Evolutionary conservation across 2,888 invertebrate species (phyloP), one percentile per base, ranked within the genome.

Genomic region (Bellardia bayeri): DNA sequence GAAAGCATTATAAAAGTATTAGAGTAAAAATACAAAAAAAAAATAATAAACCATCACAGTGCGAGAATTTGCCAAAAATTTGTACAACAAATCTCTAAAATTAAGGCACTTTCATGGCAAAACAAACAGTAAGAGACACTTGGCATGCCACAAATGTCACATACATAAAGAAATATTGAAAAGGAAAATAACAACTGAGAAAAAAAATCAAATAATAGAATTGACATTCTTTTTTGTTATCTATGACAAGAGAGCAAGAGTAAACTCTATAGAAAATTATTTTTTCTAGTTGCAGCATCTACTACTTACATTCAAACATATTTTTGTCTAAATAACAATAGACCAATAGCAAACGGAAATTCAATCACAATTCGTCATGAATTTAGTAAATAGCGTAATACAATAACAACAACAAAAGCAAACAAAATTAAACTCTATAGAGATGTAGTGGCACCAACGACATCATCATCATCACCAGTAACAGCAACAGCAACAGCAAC

Each of bases 51-150:
- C 5, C 5, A 40, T 13, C 5, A 45, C 23, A 49, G 54, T 74
- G 69, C 8, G 23, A 30, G 63, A 66, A 90, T 90, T 91, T 92
- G 90, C 91, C 90, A 91, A 85, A 91, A 91, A 91, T 92, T 92
- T 92, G 90, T 89, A 89, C 88, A 87, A 88, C 88, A 87, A 91
- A 92, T 91, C 91, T 89, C 91, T 89, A 90, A 91, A 92, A 93
- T 92, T 91, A 91, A 91, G 91, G 91, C 90, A 91, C 91, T 92
- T 91, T 85, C 66, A 87, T 3, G 16, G 54, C 42, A 56, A 75
- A 63, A 68, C 88, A 88, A 88, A 87, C 89, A 87, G 54, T 78
- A 89, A 84, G 54, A 64, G 11, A 40, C 49, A 81, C 74, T 68
- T 76, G 87, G 85, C 63, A 75, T 82, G 64, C 82, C 87, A 87